Evolutionary conservation across 2,113 vertebrate genomes (phyloP).

Genomic region (Collichthys lucidus): DNA sequence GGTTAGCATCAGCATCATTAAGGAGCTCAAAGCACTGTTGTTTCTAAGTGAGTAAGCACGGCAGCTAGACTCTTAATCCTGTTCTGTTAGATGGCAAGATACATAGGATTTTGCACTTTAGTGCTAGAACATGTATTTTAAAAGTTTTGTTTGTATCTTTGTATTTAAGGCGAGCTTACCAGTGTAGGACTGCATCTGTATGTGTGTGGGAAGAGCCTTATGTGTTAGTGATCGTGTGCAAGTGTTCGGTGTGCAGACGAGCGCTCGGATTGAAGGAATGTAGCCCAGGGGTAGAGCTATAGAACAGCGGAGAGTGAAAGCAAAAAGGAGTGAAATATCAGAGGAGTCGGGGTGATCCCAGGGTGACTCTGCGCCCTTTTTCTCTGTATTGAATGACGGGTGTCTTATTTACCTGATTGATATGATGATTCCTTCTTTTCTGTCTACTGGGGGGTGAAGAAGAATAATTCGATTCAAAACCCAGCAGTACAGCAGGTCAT

Average conservation of each 20-base stretch:
- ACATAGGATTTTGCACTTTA: constrained; percentile 8
- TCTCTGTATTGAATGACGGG: constrained; percentile 50
- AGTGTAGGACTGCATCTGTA: constrained; percentile 22
- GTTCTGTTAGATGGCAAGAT: not conserved
- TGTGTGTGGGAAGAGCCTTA: constrained; percentile 50
- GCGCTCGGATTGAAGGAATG: constrained; percentile 28
- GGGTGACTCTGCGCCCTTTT: constrained; percentile 53
- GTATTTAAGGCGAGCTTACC: constrained; percentile 7
- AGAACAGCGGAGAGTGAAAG: constrained; percentile 26
- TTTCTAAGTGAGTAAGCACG: not conserved
- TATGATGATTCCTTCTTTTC: constrained; percentile 47
- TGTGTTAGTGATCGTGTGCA: constrained; percentile 37
- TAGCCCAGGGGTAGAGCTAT: constrained; percentile 26
- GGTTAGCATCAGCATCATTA: not conserved
- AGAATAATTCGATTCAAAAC: constrained; percentile 54
- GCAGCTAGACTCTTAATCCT: not conserved
- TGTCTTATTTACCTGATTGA: constrained; percentile 66
- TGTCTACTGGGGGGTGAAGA: constrained; percentile 24
- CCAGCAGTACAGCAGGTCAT: constrained; percentile 45
- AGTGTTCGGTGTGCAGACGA: constrained; percentile 42
- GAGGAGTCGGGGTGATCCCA: constrained; percentile 47
- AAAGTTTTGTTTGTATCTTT: not conserved
- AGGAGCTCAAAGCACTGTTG: not conserved
- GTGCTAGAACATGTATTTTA: not conserved
- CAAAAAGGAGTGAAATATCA: constrained; percentile 47